phyloP scores from a whole-genome alignment of 2,113 vertebrate genomes.

The Prionailurus viverrinus region DNA sequence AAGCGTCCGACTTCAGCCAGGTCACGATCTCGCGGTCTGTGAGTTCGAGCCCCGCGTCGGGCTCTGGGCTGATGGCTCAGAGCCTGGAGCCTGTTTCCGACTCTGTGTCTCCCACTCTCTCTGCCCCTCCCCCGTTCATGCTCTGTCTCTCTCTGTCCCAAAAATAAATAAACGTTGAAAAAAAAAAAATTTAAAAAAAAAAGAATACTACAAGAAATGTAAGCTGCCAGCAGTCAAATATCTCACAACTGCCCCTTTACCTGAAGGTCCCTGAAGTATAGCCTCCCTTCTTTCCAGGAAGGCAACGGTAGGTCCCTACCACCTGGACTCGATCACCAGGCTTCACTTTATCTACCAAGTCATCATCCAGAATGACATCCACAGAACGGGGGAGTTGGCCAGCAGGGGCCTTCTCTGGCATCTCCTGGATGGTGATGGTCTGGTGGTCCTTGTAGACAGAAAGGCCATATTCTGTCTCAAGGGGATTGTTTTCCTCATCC shows the following conservation, averaged over 20 bases:
- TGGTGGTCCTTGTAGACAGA: constrained; percentile 98
- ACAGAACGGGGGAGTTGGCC: constrained; percentile 98
- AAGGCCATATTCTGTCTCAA: constrained; percentile 97
- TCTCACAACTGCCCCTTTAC: constrained; percentile 80
- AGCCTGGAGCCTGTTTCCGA: no score
- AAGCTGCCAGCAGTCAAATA: background rate
- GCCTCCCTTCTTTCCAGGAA: constrained; percentile 96
- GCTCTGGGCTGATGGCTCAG: no score
- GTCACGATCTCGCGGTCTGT: no score
- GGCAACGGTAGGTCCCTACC: constrained; percentile 96
- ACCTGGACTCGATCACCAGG: constrained; percentile 97
- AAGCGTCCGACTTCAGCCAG: no score
- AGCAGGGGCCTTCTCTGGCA: constrained; percentile 98
- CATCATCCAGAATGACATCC: constrained; percentile 96
- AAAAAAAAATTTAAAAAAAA: no score
- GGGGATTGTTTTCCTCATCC: constrained; percentile 98
- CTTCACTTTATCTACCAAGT: constrained; percentile 95
- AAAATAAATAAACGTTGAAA: no score
- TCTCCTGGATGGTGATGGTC: constrained; percentile 98
- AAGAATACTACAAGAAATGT: background rate
- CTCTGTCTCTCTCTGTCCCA: no score
- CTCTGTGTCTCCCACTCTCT: no score
- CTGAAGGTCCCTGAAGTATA: constrained; percentile 98
- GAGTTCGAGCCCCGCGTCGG: no score
- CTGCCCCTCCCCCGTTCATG: no score